Evolutionary conservation across 2,113 vertebrate species (phyloP).

Genomic region (Nanorana parkeri): DNA sequence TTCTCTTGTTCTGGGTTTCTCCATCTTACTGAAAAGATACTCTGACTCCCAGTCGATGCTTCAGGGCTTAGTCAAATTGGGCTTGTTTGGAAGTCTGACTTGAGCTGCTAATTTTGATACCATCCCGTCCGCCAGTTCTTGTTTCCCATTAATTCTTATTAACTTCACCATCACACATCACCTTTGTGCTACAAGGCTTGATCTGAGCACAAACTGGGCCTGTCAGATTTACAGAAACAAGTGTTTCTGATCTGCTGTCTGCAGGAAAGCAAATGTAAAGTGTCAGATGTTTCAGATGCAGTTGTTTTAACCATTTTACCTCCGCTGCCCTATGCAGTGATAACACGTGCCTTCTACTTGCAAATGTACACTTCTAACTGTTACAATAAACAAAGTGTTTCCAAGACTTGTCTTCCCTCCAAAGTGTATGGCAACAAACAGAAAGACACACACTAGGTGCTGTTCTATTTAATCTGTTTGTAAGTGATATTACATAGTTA

Average conservation of each 20-base stretch:
- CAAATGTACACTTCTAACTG: background rate
- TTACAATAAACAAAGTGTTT: background rate
- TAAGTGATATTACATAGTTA: no score
- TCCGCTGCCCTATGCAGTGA: background rate
- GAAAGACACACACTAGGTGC: no score
- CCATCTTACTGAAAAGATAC: constrained; percentile 24
- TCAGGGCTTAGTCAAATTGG: constrained; percentile 52
- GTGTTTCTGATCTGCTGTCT: constrained; percentile 51
- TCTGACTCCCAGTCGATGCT: constrained; percentile 46
- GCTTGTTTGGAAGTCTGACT: constrained; percentile 47
- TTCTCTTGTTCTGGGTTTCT: constrained; percentile 34
- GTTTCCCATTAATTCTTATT: constrained; percentile 56
- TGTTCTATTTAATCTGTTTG: no score
- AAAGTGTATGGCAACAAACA: no score
- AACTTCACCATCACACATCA: constrained; percentile 56
- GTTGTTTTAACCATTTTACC: constrained; percentile 21
- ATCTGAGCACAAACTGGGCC: constrained; percentile 49
- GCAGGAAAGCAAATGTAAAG: constrained; percentile 49
- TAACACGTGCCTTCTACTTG: background rate
- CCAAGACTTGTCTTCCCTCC: no score
- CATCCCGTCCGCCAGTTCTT: constrained; percentile 46
- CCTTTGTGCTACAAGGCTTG: constrained; percentile 52
- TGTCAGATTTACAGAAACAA: constrained; percentile 46
- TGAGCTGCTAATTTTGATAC: constrained; percentile 56
- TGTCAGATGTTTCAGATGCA: constrained; percentile 37